Base-by-base conservation (phyloP, 2,797 vertebrate species). In the Chelon labrosus region DNA sequence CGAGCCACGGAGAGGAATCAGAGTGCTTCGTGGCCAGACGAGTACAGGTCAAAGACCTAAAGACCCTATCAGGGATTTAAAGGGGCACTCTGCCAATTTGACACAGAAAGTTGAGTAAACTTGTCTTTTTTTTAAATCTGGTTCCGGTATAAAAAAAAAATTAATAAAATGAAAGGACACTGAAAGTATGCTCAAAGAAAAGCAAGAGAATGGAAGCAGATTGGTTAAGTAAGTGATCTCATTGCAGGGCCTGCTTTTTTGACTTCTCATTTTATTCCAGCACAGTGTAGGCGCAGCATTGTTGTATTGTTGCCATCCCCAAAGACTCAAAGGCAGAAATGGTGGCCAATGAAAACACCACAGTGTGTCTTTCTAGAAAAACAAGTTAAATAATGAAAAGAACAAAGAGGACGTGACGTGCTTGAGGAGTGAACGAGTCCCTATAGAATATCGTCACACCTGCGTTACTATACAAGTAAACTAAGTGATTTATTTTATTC, bases 231-330 rank as follows among this genome's bases (percentile, higher is more conserved):
- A 58, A 70, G 37, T 37, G 49, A 47, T 69, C 37, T 17, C 16
- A 49, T 17, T 66, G 37, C 55, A 51, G 14, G 50, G 70, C 62
- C 47, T 57, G 20, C 46, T 35, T 65, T 25, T 75, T 80, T 25
- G 66, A 63, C 16, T 16, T 35, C 41, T 39, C 9, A 19, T 78
- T 49, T 57, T 53, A 41, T 79, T 64, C 70, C 65, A 46, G 77
- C 10, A 58, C 58, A 49, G 69, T 66, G 83, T 85, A 56, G 81
- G 85, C 70, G 62, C 63, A 77, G 73, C 42, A 66, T 75, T 82
- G 76, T 71, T 81, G 78, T 44, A 42, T 51, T 73, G 54, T 49
- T 82, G 70, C 77, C 84, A 77, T 76, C 41, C 25, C 27, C 60
- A 62, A 61, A 69, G 60, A 77, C 44, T 70, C 39, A 50, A 55